These are phyloP conservation scores for Nymphalis c-album DNA, from an alignment of 2,888 invertebrate species.

Conservation along the genomic window DNA sequence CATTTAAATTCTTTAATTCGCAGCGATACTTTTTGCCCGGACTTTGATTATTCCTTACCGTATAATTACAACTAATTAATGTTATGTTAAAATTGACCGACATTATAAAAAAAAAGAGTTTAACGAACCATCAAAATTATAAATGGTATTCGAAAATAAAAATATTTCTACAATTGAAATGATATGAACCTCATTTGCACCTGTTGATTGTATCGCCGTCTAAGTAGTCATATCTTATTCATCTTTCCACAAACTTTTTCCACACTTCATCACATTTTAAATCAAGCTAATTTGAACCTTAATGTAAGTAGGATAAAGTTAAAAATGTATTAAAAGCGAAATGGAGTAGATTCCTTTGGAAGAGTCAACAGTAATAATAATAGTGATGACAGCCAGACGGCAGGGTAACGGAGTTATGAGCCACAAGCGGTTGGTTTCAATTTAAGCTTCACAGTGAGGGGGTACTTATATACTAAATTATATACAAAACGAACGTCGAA, in stretches of 20 bases:
- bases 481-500: slow-evolving; percentile 47
- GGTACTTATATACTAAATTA: slow-evolving; percentile 56
- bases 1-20: slow-evolving; percentile 2
- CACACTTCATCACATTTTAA: neutral
- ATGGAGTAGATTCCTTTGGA: slow-evolving; percentile 23
- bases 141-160: slow-evolving; percentile 24
- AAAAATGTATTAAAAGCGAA: neutral
- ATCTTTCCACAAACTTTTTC: slow-evolving; percentile 6
- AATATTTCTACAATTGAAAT: slow-evolving; percentile 30
- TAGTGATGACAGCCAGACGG: slow-evolving; percentile 48
- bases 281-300: slow-evolving; percentile 8
- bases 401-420: slow-evolving; percentile 55
- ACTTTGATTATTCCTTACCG: slow-evolving; percentile 22
- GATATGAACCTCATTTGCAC: slow-evolving; percentile 28
- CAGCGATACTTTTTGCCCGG: slow-evolving; percentile 10
- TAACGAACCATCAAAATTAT: slow-evolving; percentile 30
- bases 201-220: slow-evolving; percentile 28
- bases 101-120: slow-evolving; percentile 11
- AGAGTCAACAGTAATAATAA: slow-evolving; percentile 40
- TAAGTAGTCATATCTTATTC: slow-evolving; percentile 11
- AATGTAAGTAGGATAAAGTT: neutral
- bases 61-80: slow-evolving; percentile 32
- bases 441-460: slow-evolving; percentile 49
- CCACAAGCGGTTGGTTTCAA: slow-evolving; percentile 59
- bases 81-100: slow-evolving; percentile 24